Evolutionary conservation across 1,140 invertebrate genomes (phyloP).

Genomic region (Drosophila sp.): DNA sequence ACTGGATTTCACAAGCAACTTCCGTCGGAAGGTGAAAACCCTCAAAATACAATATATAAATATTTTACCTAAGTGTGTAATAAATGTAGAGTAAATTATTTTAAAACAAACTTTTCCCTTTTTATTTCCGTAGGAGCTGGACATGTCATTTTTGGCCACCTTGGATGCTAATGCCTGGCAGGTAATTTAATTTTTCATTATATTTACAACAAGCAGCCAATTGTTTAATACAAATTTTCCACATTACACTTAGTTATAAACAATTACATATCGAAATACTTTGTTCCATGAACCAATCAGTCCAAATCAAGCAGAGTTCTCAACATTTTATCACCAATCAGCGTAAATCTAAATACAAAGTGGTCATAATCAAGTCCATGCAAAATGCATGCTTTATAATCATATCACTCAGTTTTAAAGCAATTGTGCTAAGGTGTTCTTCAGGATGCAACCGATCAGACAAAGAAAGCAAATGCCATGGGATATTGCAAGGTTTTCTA

Average conservation of each 20-base stretch:
- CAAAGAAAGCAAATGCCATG: too few relatives aligned
- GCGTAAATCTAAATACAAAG: too few relatives aligned
- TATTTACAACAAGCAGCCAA: constrained; percentile 6
- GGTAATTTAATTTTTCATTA: constrained; percentile 70
- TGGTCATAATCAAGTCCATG: too few relatives aligned
- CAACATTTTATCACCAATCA: too few relatives aligned
- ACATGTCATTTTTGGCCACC: constrained; percentile 84
- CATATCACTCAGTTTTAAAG: too few relatives aligned
- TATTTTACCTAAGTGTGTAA: constrained; percentile 16
- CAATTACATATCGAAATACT: not conserved
- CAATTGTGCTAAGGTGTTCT: too few relatives aligned
- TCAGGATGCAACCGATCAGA: too few relatives aligned
- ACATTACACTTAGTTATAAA: constrained; percentile 1
- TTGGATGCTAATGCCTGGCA: constrained; percentile 84
- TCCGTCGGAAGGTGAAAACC: constrained; percentile 74
- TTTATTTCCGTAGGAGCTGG: constrained; percentile 80
- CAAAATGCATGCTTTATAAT: too few relatives aligned
- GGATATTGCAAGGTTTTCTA: too few relatives aligned
- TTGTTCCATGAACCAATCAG: not conserved
- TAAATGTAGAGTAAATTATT: constrained; percentile 53
- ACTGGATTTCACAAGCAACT: constrained; percentile 82
- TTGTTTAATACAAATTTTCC: not conserved
- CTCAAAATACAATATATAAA: constrained; percentile 1
- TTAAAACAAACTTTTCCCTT: constrained; percentile 63
- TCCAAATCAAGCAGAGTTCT: too few relatives aligned